A percentile compares a stretch with the other conserved stretches of the same genome.
These are phyloP conservation scores for Sarcophaga rosellei DNA, from an alignment of 2,888 invertebrate species.

Conservation along the genomic window DNA sequence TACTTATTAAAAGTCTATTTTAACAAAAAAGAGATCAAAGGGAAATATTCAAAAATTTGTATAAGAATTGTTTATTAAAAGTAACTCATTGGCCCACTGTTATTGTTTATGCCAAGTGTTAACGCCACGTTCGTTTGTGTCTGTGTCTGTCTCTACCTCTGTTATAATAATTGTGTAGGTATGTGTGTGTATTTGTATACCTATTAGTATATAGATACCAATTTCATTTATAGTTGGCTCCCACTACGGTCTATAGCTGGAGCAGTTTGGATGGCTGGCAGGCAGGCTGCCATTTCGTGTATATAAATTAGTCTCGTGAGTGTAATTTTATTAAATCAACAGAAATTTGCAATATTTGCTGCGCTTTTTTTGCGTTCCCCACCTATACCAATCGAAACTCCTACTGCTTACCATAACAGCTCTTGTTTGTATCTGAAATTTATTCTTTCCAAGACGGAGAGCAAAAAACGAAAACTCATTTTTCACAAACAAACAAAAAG, in stretches of 20 bases:
- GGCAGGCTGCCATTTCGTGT: constrained; percentile 50
- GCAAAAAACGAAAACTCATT: background rate
- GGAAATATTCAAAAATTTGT: background rate
- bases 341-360: constrained; percentile 78
- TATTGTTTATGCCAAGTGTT: background rate
- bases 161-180: background rate
- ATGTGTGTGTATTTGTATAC: background rate
- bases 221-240: constrained; percentile 26
- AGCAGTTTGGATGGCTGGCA: constrained; percentile 22
- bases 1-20: no score
- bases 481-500: constrained; percentile 37
- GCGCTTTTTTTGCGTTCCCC: constrained; percentile 48
- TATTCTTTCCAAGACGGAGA: background rate
- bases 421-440: background rate
- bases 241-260: background rate
- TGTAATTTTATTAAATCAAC: constrained; percentile 81
- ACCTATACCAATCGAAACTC: constrained; percentile 35
- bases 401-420: background rate
- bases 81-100: background rate
- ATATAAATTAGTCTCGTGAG: constrained; percentile 80
- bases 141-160: background rate
- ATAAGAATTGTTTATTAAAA: background rate
- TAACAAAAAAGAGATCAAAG: background rate
- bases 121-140: background rate
- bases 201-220: constrained; percentile 24